These are phyloP conservation scores for Dolichotis patagonum DNA, from an alignment of 2,113 vertebrate genomes.

Conservation along the genomic window DNA sequence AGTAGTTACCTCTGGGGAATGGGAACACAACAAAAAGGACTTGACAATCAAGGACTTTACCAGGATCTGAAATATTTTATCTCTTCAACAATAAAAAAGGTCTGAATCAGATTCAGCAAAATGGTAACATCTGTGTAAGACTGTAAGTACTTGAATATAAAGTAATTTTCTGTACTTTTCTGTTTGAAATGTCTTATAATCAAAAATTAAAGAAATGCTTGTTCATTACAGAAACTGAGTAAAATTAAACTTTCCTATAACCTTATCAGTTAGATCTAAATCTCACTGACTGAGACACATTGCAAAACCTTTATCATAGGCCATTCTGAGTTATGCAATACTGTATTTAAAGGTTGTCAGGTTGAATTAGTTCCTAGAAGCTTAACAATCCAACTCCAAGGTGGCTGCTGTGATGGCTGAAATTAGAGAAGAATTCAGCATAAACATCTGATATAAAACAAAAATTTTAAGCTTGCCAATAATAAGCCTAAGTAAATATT, in stretches of 20 bases:
- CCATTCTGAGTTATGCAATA: background rate
- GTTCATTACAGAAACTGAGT: background rate
- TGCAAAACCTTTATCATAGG: background rate
- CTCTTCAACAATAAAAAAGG: constrained; percentile 21
- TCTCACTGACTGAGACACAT: constrained; percentile 37
- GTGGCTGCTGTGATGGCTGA: background rate
- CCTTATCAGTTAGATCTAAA: background rate
- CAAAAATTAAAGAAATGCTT: constrained; percentile 20
- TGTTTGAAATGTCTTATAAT: constrained; percentile 22
- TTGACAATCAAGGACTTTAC: background rate
- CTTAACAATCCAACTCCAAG: background rate
- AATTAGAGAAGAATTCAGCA: constrained; percentile 36
- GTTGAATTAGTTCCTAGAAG: constrained; percentile 16
- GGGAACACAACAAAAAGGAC: background rate
- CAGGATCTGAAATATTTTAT: constrained; percentile 17
- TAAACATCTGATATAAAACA: constrained; percentile 25
- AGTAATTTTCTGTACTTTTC: constrained; percentile 38
- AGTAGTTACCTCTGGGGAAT: background rate
- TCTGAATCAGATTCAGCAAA: constrained; percentile 18
- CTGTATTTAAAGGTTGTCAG: background rate
- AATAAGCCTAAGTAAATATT: constrained; percentile 14
- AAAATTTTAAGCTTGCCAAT: constrained; percentile 14
- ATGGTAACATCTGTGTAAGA: constrained; percentile 60
- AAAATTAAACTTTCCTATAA: constrained; percentile 23
- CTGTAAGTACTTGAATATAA: background rate